Conservation (phyloP, 2,888 invertebrate species). For the Tortrix viridana region DNA sequence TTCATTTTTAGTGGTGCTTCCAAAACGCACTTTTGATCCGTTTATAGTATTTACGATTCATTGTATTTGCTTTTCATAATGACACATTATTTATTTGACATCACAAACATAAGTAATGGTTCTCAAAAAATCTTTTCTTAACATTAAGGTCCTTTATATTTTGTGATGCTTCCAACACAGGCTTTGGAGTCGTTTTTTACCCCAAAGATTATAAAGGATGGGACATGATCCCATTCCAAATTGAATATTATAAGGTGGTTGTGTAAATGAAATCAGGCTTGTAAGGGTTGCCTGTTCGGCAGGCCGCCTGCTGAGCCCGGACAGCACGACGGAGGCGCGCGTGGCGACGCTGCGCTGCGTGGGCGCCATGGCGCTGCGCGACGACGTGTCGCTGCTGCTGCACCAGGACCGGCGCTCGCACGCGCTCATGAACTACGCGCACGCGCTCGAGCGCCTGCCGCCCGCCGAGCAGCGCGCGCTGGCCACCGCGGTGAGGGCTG, state of each 20-base stretch:
- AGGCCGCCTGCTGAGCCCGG: conserved; percentile 86
- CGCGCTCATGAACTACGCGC: conserved; percentile 94
- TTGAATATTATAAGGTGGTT: too few relatives aligned
- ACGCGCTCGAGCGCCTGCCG: conserved; percentile 90
- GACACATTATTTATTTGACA: too few relatives aligned
- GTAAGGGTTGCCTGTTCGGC: conserved; percentile 29
- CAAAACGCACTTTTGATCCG: too few relatives aligned
- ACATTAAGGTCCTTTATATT: background rate
- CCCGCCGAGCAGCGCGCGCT: conserved; percentile 91
- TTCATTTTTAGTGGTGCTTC: too few relatives aligned
- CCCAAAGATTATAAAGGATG: too few relatives aligned
- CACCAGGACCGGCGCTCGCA: conserved; percentile 96
- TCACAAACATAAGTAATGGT: too few relatives aligned
- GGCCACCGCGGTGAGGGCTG: conserved; percentile 88
- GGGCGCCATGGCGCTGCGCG: conserved; percentile 91
- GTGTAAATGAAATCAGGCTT: too few relatives aligned
- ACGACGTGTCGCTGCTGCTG: conserved; percentile 94
- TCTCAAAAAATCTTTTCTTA: too few relatives aligned
- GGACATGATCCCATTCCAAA: too few relatives aligned
- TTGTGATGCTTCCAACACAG: background rate
- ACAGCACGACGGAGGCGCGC: conserved; percentile 84
- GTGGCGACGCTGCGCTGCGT: conserved; percentile 88
- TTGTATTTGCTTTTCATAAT: too few relatives aligned
- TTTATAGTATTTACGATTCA: too few relatives aligned
- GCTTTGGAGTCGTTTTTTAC: too few relatives aligned